Evolutionary conservation across 2,113 vertebrate genomes (phyloP).

Genomic region (Fregetta grallaria): DNA sequence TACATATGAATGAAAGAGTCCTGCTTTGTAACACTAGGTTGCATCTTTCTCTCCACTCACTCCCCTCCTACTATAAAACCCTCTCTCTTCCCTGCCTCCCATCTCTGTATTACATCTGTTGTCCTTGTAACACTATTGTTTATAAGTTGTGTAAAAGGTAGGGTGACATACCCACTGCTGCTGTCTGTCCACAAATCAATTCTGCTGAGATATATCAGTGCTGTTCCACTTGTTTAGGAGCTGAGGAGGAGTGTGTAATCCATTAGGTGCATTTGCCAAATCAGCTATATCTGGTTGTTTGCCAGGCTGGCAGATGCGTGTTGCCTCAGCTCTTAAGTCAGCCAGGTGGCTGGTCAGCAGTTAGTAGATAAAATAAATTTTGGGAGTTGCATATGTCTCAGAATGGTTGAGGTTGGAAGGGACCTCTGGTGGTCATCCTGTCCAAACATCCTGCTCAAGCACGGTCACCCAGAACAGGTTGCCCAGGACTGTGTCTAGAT

Average conservation of each 20-base stretch:
- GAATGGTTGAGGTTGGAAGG: not conserved
- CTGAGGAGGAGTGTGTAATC: not conserved
- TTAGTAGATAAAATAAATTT: not conserved
- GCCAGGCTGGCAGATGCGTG: not conserved
- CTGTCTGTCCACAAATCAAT: not conserved
- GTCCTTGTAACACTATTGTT: not conserved
- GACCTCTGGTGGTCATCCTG: not conserved
- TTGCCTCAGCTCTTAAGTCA: not conserved
- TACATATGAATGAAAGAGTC: not conserved
- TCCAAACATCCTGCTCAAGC: not conserved
- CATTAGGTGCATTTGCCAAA: not conserved
- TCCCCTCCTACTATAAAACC: not conserved
- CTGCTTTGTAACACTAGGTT: not conserved
- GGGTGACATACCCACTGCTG: not conserved
- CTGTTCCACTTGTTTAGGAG: not conserved
- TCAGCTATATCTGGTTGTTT: not conserved
- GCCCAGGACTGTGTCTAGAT: rapidly evolving
- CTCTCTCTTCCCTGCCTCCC: not conserved
- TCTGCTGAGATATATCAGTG: not conserved
- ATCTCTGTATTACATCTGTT: not conserved
- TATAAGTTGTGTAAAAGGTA: not conserved
- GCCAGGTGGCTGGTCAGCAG: not conserved
- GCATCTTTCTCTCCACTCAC: not conserved
- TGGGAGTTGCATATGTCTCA: not conserved
- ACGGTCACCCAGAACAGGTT: not conserved